These are phyloP conservation scores for Epistrophe grossulariae DNA, from an alignment of 2,888 invertebrate genomes.

Conservation along the genomic window DNA sequence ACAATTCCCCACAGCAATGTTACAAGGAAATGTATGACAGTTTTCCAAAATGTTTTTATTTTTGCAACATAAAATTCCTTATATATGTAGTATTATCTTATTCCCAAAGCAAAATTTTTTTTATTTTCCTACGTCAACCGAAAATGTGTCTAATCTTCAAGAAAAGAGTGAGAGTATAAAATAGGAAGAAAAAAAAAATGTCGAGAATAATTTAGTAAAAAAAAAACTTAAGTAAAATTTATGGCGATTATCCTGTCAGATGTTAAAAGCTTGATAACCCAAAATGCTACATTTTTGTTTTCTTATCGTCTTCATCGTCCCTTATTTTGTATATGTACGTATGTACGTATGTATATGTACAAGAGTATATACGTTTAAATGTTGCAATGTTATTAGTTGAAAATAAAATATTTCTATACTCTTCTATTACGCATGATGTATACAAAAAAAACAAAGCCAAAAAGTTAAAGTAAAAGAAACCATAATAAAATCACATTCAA, in stretches of 20 bases:
- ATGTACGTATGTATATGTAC: no score
- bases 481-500: constrained; percentile 52
- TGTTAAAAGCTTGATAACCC: constrained; percentile 78
- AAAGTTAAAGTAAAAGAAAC: constrained; percentile 50
- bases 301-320: constrained; percentile 13
- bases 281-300: constrained; percentile 2
- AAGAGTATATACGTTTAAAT: constrained; percentile 21
- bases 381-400: constrained; percentile 71
- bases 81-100: neutral
- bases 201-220: neutral
- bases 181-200: neutral
- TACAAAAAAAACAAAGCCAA: constrained; percentile 25
- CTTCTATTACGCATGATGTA: neutral
- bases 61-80: neutral
- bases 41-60: constrained; percentile 33
- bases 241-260: constrained; percentile 79
- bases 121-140: neutral
- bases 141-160: constrained; percentile 41
- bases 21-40: no score
- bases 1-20: no score
- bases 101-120: neutral
- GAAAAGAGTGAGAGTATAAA: neutral
- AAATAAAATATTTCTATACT: constrained; percentile 62
- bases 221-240: constrained; percentile 77
- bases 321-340: neutral